Conservation (phyloP, 2,113 vertebrate genomes). For the Dasyurus viverrinus region DNA sequence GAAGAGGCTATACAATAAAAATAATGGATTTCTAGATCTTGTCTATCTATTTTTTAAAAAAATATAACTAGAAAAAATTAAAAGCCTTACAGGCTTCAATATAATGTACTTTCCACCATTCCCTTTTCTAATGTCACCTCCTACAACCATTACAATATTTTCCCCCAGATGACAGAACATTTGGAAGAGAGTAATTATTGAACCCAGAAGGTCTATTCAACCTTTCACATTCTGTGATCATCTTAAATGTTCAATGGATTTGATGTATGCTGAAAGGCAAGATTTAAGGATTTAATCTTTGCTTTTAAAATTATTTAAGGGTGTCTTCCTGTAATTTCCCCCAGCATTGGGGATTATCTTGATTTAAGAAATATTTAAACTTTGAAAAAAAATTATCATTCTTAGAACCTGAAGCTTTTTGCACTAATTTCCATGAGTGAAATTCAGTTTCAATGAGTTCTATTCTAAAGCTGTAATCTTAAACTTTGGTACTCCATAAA, state of each 20-base stretch:
- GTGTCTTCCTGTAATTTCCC: conserved; percentile 28
- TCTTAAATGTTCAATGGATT: conserved; percentile 52
- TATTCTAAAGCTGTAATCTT: neutral
- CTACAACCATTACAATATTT: neutral
- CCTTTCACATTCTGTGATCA: conserved; percentile 16
- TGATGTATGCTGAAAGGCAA: conserved; percentile 59
- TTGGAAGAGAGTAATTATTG: conserved; percentile 36
- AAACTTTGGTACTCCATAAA: neutral
- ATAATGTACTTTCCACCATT: neutral
- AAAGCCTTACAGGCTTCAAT: neutral
- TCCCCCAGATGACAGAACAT: neutral
- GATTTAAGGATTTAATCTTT: conserved; percentile 40
- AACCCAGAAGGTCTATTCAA: conserved; percentile 40
- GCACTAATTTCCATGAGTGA: neutral
- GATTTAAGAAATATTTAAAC: conserved; percentile 34
- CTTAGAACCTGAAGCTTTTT: neutral
- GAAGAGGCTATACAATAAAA: neutral
- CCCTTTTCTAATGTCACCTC: neutral
- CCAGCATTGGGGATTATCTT: neutral
- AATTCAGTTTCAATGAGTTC: neutral
- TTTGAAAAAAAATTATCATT: conserved; percentile 24
- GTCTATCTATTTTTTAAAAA: neutral
- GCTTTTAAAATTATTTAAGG: conserved; percentile 41
- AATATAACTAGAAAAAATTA: neutral
- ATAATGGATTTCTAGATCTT: neutral